Base-by-base conservation (phyloP, 2,888 invertebrate genomes). In the Drosophila subquinaria region DNA sequence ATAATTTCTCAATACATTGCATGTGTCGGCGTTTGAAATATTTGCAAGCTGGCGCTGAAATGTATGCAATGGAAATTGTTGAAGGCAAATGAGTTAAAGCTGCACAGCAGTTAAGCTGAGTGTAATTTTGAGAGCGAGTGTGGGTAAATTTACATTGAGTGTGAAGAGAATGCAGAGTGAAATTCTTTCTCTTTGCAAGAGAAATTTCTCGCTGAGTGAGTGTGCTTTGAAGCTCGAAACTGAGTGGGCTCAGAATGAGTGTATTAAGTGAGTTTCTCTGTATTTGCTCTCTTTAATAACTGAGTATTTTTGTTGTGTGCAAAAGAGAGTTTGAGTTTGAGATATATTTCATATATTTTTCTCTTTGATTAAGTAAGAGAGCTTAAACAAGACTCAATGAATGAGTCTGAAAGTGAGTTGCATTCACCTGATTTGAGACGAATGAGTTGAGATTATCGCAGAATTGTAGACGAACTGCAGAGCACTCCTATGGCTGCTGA, bases 1-100 rank as follows among this genome's bases (percentile, higher is more conserved):
- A 85, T 82, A 67, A 74, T 79, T 77, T 72, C 76, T 63, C 76
- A 81, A 76, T 76, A 63, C 59, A 61, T 76, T 57, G 69, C 66
- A 70, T 69, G 66, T 70, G 73, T 48, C 30, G 61, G 57, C 23
- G 59, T 30, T 57, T 57, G 70, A 81, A 64, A 68, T 71, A 73
- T 77, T 78, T 63, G 76, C 79, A 70, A 71, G 57, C 61, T 72
- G 68, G 40, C 64, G 68, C 70, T 66, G 50, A 79, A 63, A 69
- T 23, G 56, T 59, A 75, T 79, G 76, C 76, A 45, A 48, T 65
- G 60, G 10, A 63, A 55, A 56, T 35, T 30, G n/a, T 35, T 30
- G 43, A 53, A 35, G 9, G 17, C 17, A 50, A 55, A 6, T 51
- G 45, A 20, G n/a, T 9, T 17, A 20, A 35, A 27, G 30, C 51